Base-by-base conservation (phyloP, 2,888 invertebrate genomes). In the Electrophaes corylata region DNA sequence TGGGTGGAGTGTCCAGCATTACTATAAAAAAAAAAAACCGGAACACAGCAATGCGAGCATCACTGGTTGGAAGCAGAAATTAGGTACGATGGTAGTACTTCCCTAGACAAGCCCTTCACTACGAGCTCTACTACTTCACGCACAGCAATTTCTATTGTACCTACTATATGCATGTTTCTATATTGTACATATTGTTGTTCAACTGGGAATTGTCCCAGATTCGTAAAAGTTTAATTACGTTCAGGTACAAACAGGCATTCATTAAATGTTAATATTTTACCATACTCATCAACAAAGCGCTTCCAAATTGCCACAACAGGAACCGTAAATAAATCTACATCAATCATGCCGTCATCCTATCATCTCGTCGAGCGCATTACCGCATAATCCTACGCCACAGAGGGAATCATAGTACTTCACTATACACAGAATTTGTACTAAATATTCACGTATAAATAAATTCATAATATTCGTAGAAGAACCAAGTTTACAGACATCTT, bases 301-400 rank as follows among this genome's bases (percentile, higher is more conserved):
- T 54, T 14, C 18, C 35, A 57, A 52, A 48, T 46, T 41, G 33
- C 37, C 41, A 39, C 46, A 54, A 55, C 53, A 49, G 58, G 33
- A 45, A 48, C 62, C 64, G 54, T 67, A 69, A 72, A 70, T 65
- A 53, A 61, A 55, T 59, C 54, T 52, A 56, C 58, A 55, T 58
- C 51, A 57, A 57, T 57, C 53, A 64, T 45, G 62, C 68, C 54
- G 44, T 48, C 58, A 43, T 59, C 54, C 59, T 37, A 47, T 59
- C 59, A 55, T 50, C 54, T 55, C 55, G 55, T 58, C 57, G 55
- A 56, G 50, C 51, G 53, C 55, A 57, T 57, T 52, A 53, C 59
- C 57, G 37, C 46, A 57, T 64, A 62, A 64, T 56, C 58, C 60
- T 37, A 39, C 29, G 18, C 31, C 33, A 50, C 57, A 48, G 52